Evolutionary conservation across 2,888 invertebrate species (phyloP), one percentile per base, ranked within the genome.

Genomic region (Cosmorhoe ocellata): DNA sequence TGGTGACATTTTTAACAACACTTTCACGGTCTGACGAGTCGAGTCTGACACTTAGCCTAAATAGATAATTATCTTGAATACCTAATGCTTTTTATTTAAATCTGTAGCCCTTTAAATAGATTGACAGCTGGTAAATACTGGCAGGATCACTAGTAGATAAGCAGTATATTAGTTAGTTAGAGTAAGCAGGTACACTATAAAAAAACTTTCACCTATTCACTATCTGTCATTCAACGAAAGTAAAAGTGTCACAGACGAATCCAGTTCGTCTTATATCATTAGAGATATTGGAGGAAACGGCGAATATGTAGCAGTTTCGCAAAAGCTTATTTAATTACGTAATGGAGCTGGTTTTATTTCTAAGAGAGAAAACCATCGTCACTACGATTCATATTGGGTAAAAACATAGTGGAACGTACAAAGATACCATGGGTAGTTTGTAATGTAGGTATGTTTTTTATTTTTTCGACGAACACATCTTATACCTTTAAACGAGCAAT

Each of bases 161-260:
- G n/a, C n/a, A n/a, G n/a, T n/a, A n/a, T n/a, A n/a, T n/a, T n/a
- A n/a, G n/a, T n/a, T n/a, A n/a, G n/a, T n/a, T n/a, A 3, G 18
- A 18, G 18, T 18, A 18, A 18, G 18, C 51, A 51, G 46, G 41
- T 51, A 33, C 41, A 55, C 39, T 41, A 41, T 49, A 50, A 41
- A 22, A n/a, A 53, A 61, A 67, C 70, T 69, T 70, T 69, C 69
- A 62, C 69, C 4, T 31, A 12, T 12, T 31, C 11, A 12, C 12
- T 12, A n/a, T 53, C 54, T 42, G 36, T 31, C 28, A 49, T 14
- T 48, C 41, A 30, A 53, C 54, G 62, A 62, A 62, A 63, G 80
- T 79, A 84, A 82, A 82, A 84, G 78, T 83, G 79, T 74, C 75
- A 78, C 71, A 76, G 71, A 68, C 62, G 56, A 64, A 73, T 68